phyloP scores from a whole-genome alignment of 2,888 invertebrate genomes.

The Electrophaes corylata region DNA sequence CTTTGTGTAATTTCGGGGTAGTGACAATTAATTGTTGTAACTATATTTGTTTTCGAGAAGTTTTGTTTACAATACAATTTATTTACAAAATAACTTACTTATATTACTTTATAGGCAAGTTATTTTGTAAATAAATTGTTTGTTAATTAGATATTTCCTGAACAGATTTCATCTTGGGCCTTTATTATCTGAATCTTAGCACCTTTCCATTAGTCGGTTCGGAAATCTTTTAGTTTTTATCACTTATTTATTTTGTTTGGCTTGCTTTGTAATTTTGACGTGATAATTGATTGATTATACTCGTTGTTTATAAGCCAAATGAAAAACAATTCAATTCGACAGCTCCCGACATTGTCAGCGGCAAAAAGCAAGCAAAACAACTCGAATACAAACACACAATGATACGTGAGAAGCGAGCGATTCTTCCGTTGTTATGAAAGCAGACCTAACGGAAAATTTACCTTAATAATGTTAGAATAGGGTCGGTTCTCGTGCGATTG shows the following conservation, averaged over 20 bases:
- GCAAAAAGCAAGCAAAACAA: conserved; percentile 80
- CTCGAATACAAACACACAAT: conserved; percentile 76
- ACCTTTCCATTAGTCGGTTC: not conserved
- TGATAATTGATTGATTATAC: not conserved
- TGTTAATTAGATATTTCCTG: not conserved
- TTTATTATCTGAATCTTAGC: not conserved
- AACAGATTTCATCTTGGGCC: not conserved
- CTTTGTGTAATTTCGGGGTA: not conserved
- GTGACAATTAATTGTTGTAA: not conserved
- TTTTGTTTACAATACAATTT: conserved; percentile 25
- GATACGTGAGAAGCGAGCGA: conserved; percentile 81
- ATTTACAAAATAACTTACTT: too few species aligned
- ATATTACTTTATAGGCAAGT: too few species aligned
- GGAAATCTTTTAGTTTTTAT: not conserved
- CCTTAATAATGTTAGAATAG: conserved; percentile 56
- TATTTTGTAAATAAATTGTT: not conserved
- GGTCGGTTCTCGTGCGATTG: conserved; percentile 59
- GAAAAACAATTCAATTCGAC: conserved; percentile 26
- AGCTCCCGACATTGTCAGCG: conserved; percentile 50
- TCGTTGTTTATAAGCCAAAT: conserved; percentile 32
- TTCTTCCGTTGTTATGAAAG: conserved; percentile 69
- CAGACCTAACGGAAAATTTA: conserved; percentile 70
- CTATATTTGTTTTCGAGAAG: conserved; percentile 31
- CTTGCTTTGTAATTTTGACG: conserved; percentile 33
- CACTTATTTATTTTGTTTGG: conserved; percentile 24